A percentile compares a stretch with the other conserved stretches of the same genome.
Conservation (phyloP, 2,113 vertebrate genomes). For the Tychaedon coryphoeus region DNA sequence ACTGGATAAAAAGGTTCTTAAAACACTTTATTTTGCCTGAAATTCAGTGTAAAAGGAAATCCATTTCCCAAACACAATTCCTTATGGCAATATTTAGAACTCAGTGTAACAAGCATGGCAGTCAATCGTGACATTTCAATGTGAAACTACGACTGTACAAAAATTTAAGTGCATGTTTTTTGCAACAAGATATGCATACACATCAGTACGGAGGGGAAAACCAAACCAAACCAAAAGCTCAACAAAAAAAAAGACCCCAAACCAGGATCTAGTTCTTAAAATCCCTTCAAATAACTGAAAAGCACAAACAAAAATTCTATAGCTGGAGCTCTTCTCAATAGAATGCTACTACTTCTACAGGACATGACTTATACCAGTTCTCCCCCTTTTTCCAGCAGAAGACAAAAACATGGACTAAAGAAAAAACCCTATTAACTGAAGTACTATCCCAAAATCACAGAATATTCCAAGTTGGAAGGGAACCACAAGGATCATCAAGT, state of each 20-base stretch:
- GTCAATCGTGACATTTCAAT: conserved; percentile 48
- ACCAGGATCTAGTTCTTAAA: neutral
- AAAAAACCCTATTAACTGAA: neutral
- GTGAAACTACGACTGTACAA: conserved; percentile 41
- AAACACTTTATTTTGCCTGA: conserved; percentile 56
- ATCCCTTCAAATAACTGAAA: neutral
- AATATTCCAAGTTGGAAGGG: neutral
- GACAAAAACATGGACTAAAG: neutral
- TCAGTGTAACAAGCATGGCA: conserved; percentile 25
- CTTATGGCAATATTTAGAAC: conserved; percentile 4
- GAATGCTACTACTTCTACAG: neutral
- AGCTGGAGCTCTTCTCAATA: neutral
- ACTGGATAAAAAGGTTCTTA: conserved; percentile 50
- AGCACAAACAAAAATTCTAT: neutral
- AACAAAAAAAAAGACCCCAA: neutral
- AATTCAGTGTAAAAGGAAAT: conserved; percentile 28
- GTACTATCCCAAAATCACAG: neutral
- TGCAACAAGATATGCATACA: neutral
- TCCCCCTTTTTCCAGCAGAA: neutral
- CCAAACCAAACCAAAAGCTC: neutral
- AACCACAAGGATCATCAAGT: neutral
- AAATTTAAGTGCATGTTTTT: neutral
- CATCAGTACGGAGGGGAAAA: neutral
- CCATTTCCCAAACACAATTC: neutral
- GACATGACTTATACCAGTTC: neutral